phyloP scores from a whole-genome alignment of 2,888 invertebrate genomes.

The Apotomis betuletana region DNA sequence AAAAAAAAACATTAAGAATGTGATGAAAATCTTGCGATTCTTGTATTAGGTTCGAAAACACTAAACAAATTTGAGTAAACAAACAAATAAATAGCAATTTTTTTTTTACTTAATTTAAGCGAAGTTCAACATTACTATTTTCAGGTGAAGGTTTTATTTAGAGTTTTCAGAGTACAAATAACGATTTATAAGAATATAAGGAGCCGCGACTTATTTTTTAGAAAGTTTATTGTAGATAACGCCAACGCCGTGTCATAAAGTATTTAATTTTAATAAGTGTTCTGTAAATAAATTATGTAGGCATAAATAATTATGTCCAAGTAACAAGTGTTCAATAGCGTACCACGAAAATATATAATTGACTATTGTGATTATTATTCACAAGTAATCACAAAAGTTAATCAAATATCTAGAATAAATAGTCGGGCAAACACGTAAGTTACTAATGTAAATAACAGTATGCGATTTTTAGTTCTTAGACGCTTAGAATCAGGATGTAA shows the following conservation, averaged over 20 bases:
- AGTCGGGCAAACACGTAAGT: conserved; percentile 16
- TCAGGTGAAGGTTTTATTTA: neutral
- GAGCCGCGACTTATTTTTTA: conserved; percentile 45
- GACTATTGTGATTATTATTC: conserved; percentile 20
- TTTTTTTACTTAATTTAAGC: no score
- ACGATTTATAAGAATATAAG: conserved; percentile 20
- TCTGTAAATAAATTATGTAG: conserved; percentile 41
- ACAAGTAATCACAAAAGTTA: conserved; percentile 24
- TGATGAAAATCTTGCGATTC: no score
- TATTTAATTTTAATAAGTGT: conserved; percentile 23
- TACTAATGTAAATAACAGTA: conserved; percentile 25
- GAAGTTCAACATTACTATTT: no score
- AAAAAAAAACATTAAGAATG: no score
- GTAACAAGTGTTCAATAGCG: conserved; percentile 42
- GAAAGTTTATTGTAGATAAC: conserved; percentile 40
- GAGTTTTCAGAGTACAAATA: conserved; percentile 13
- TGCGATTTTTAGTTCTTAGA: conserved; percentile 13
- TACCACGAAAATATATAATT: conserved; percentile 10
- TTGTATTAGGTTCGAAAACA: no score
- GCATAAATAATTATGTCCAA: conserved; percentile 39
- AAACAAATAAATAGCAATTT: no score
- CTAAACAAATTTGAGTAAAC: no score
- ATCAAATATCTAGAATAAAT: conserved; percentile 13
- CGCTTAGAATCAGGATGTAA: conserved; percentile 9
- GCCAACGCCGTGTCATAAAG: conserved; percentile 27